A percentile compares a stretch with the other conserved stretches of the same genome.
Evolutionary conservation across 2,888 invertebrate genomes (phyloP).

Genomic region (Trichopoda pennipes): DNA sequence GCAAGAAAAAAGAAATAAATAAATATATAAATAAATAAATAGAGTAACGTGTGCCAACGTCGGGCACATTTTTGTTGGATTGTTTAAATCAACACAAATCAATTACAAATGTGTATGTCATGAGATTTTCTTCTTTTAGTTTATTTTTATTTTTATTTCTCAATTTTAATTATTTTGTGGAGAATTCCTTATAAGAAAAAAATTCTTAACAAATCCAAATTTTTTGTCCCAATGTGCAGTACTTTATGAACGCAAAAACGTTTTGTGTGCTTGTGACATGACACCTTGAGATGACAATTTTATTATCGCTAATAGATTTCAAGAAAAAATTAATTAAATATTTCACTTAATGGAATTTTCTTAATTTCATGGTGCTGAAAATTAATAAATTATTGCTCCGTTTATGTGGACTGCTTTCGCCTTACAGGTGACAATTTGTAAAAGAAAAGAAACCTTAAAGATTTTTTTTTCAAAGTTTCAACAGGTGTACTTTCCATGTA

Average conservation of each 20-base stretch:
- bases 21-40: conserved; percentile 13
- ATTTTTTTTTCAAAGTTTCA: no score
- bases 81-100: conserved; percentile 50
- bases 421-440: conserved; percentile 16
- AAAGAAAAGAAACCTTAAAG: conserved; percentile 10
- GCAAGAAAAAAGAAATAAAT: not conserved
- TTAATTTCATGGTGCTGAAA: conserved; percentile 58
- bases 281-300: conserved; percentile 56
- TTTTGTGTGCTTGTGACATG: conserved; percentile 34
- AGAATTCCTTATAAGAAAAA: conserved; percentile 76
- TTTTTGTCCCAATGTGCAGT: conserved; percentile 12
- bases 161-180: conserved; percentile 67
- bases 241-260: conserved; percentile 4
- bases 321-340: conserved; percentile 52
- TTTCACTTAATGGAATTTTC: conserved; percentile 59
- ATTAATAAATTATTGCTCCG: conserved; percentile 40
- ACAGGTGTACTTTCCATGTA: no score
- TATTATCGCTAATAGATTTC: conserved; percentile 42
- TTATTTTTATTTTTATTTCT: conserved; percentile 65
- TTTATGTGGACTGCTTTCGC: not conserved
- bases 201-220: conserved; percentile 21
- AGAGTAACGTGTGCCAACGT: conserved; percentile 70
- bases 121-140: conserved; percentile 51
- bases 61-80: conserved; percentile 33
- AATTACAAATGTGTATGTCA: conserved; percentile 46